Percentiles rank a stretch among this genome's conserved stretches.
These are phyloP conservation scores for Macrophya annulata DNA, from an alignment of 2,888 invertebrate species.

Conservation along the genomic window DNA sequence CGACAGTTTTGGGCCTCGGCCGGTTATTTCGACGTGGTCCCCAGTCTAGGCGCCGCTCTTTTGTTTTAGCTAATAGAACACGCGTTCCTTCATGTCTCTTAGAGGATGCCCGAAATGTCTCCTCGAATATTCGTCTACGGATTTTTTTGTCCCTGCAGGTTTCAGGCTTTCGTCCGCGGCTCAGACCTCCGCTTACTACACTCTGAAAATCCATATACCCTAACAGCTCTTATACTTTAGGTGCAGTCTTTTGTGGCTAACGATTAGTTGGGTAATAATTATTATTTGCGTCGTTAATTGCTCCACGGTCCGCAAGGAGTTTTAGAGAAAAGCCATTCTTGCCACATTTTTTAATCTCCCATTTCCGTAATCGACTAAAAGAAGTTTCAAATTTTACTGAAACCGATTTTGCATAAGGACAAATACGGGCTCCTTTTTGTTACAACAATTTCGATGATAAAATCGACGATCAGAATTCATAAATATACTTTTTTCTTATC, in stretches of 20 bases:
- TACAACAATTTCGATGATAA: neutral
- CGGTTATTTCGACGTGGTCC: slow-evolving; percentile 56
- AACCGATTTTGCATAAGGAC: neutral
- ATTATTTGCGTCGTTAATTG: slow-evolving; percentile 73
- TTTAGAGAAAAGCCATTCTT: slow-evolving; percentile 62
- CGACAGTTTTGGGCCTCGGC: slow-evolving; percentile 70
- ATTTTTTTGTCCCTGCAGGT: slow-evolving; percentile 60
- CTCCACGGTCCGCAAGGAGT: slow-evolving; percentile 67
- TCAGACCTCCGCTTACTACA: neutral
- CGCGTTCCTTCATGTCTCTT: slow-evolving; percentile 77
- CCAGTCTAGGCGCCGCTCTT: slow-evolving; percentile 78
- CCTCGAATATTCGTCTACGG: slow-evolving; percentile 75
- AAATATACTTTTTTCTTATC: too few species aligned
- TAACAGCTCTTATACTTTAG: neutral
- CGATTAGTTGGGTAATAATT: slow-evolving; percentile 61
- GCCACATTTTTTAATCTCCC: too few species aligned
- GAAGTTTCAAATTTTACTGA: neutral
- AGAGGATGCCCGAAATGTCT: slow-evolving; percentile 77
- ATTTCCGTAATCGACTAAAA: too few species aligned
- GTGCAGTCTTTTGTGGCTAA: neutral
- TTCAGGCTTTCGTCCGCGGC: neutral
- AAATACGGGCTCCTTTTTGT: too few species aligned
- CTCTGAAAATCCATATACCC: too few species aligned
- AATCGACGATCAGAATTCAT: neutral
- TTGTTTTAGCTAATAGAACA: slow-evolving; percentile 79